Evolutionary conservation across 2,888 invertebrate species (phyloP), one percentile per base, ranked within the genome.

Genomic region (Leptinotarsa juncta): DNA sequence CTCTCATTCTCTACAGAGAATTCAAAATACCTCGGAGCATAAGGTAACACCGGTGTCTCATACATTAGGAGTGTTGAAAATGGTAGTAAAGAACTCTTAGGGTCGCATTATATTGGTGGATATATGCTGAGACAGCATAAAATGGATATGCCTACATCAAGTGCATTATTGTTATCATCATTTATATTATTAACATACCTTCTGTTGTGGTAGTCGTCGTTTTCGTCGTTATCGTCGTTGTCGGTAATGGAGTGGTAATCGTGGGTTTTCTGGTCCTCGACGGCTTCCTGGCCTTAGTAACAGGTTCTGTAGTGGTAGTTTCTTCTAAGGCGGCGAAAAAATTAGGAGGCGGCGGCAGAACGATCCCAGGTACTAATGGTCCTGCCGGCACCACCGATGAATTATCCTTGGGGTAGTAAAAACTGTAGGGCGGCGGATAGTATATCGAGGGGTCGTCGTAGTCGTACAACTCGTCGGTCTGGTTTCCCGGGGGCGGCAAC

Each of bases 391-490:
- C 83, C 70, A 74, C 32, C 67, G 92, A 92, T 82, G 91, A 91
- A 60, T 93, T 91, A 88, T 96, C 95, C 86, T 94, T 94, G 85
- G 91, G 92, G 86, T 91, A 93, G 88, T 94, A 96, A 81, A 94
- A 93, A 90, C 95, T 96, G 90, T 96, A 96, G 16, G 96, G 95
- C 85, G 96, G 96, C 84, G 96, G 96, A 90, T 96, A 96, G 85
- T 96, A 96, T 72, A 96, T 93, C 81, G 96, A 95, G 84, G 96
- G 96, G 90, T 96, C 96, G 89, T 96, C 96, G 89, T 95, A 95
- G 90, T 96, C 95, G 89, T 94, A 93, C 81, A 93, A 92, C 26
- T 62, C 62, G 85, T 94, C 94, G 77, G 93, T 91, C 57, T 81
- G 83, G 76, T 86, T 86, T 75, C 83, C 84, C 78, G 88, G 88